Evolutionary conservation across 2,113 vertebrate genomes (phyloP), one percentile per base, ranked within the genome.

Genomic region (Ctenodactylus gundi): DNA sequence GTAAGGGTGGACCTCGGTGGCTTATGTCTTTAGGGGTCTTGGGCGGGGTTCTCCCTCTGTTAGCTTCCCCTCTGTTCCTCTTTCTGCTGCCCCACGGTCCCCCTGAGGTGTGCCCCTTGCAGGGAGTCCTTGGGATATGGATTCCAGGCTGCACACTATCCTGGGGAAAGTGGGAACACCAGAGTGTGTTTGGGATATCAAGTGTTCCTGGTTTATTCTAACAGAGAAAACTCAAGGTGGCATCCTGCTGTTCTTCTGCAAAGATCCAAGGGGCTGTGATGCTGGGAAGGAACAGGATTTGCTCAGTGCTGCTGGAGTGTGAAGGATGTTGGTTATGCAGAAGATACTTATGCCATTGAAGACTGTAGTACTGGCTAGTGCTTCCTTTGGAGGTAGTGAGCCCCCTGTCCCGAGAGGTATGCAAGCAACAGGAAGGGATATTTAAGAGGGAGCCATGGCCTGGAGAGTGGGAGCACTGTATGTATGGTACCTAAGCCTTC

Each of bases 41-140:
- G n/a, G n/a, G n/a, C n/a, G n/a, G n/a, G 0, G 3, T 44, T 11
- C 36, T 62, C 25, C 21, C n/a, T n/a, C n/a, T 3, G 1, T 7
- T 27, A 10, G 49, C n/a, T 4, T 57, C 20, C 9, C 76, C 4
- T 46, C 60, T 64, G 3, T 36, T 36, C 64, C 3, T 6, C 64
- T 18, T 76, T 51, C 29, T 77, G 60, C 78, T n/a, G 55, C 9
- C 13, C 39, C 31, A 1, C 4, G 9, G 29, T 8, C 58, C 15
- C 49, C 29, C 34, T 4, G 13, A 17, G 46, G n/a, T 85, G 83
- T 23, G 46, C 13, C 75, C 53, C 44, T 58, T 41, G 12, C 4
- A 20, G 29, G 34, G 73, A 62, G 23, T 10, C 25, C 51, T 53
- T 77, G 15, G 34, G 12, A 21, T 41, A 60, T 20, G n/a, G n/a